Percentiles rank a stretch among this genome's conserved stretches.
Evolutionary conservation across 2,888 invertebrate genomes (phyloP).

Genomic region (Drosophila birchii): DNA sequence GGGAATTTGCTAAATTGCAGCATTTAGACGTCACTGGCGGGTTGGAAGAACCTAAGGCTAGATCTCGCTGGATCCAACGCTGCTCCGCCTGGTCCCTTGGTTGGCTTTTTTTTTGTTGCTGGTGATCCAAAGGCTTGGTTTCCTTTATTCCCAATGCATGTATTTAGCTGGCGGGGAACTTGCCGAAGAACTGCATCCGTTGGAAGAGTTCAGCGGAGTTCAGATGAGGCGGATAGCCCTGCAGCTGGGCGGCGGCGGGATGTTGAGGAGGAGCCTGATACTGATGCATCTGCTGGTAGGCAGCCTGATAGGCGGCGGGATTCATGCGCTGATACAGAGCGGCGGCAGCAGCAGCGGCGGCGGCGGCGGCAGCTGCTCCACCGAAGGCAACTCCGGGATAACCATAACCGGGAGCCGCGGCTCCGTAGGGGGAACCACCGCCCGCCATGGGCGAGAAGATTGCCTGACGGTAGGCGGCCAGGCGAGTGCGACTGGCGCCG

Average conservation of each 20-base stretch:
- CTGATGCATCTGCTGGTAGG: conserved; percentile 65
- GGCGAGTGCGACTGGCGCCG: conserved; percentile 93
- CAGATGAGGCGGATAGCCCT: conserved; percentile 68
- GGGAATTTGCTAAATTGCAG: conserved; percentile 63
- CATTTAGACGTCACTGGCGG: conserved; percentile 68
- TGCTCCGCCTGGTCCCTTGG: conserved; percentile 64
- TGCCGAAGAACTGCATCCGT: conserved; percentile 84
- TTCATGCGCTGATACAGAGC: conserved; percentile 83
- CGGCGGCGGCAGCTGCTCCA: conserved; percentile 76
- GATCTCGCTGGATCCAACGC: conserved; percentile 7
- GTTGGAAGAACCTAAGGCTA: conserved; percentile 7
- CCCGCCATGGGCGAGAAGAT: conserved; percentile 81
- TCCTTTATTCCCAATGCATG: neutral
- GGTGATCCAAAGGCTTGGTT: conserved; percentile 72
- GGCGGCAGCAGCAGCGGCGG: conserved; percentile 80
- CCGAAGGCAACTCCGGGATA: conserved; percentile 70
- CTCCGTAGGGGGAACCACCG: conserved; percentile 67
- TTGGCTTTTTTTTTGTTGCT: neutral
- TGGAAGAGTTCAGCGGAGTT: conserved; percentile 84
- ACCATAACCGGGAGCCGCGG: conserved; percentile 64
- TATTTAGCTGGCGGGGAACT: conserved; percentile 78
- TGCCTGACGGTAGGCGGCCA: conserved; percentile 93
- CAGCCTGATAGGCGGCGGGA: conserved; percentile 75
- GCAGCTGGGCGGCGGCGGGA: conserved; percentile 60
- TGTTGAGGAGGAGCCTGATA: conserved; percentile 49